phyloP scores from a whole-genome alignment of 2,113 vertebrate species.

The Ursus arctos region DNA sequence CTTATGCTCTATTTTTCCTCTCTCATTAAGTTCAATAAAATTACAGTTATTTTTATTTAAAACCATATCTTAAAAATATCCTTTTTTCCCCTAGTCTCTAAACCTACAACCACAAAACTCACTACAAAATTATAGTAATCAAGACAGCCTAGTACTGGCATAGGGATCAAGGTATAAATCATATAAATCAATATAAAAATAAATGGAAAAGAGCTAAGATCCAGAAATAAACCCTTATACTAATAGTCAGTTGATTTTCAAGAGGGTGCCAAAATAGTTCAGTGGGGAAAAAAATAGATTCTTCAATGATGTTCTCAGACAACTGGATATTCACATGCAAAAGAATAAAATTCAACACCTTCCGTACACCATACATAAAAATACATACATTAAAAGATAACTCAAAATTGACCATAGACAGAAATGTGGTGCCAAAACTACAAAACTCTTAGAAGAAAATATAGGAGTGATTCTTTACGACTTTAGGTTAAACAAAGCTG shows the following conservation, averaged over 20 bases:
- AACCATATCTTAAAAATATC: background rate
- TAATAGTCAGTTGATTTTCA: background rate
- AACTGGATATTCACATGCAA: background rate
- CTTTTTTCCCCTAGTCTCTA: background rate
- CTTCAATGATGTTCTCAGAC: background rate
- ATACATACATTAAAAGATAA: background rate
- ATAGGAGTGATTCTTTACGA: background rate
- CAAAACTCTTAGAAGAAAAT: conserved; percentile 8
- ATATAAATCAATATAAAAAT: background rate
- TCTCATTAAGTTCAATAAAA: background rate
- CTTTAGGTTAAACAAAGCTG: background rate
- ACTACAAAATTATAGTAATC: background rate
- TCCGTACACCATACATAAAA: background rate
- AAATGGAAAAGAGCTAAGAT: background rate
- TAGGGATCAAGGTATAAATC: background rate
- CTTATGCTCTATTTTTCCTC: background rate
- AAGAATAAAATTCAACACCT: background rate
- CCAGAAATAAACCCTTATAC: background rate
- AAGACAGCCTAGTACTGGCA: background rate
- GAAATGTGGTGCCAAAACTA: background rate
- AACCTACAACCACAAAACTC: background rate
- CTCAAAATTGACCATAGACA: background rate
- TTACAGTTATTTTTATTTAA: background rate
- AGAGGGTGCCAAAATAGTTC: background rate
- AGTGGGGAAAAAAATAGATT: background rate